These are phyloP conservation scores for Platerodrilus igneus DNA, from an alignment of 2,888 invertebrate genomes.

Conservation along the genomic window DNA sequence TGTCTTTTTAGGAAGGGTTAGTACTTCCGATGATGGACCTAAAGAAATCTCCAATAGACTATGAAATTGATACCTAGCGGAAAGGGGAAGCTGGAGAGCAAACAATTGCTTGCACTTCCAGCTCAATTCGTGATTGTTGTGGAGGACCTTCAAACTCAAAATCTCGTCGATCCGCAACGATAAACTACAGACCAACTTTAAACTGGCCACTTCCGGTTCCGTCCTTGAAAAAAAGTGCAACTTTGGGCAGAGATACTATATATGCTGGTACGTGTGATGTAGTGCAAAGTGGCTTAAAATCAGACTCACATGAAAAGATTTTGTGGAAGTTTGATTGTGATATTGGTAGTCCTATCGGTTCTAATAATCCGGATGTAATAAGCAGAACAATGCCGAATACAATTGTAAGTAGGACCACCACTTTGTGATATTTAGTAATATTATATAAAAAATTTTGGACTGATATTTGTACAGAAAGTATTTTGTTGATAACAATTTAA, in stretches of 20 bases:
- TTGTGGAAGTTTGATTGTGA: conserved; percentile 49
- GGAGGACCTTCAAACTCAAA: conserved; percentile 43
- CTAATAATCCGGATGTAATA: conserved; percentile 47
- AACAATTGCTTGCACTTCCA: conserved; percentile 44
- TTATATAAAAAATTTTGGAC: conserved; percentile 20
- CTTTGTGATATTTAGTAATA: conserved; percentile 43
- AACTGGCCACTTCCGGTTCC: conserved; percentile 35
- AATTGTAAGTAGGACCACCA: conserved; percentile 46
- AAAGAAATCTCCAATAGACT: conserved; percentile 58
- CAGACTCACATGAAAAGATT: conserved; percentile 62
- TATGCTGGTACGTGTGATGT: conserved; percentile 73
- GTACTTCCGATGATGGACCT: conserved; percentile 62
- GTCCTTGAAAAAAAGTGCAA: conserved; percentile 31
- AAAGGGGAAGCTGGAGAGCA: conserved; percentile 38
- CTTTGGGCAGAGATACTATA: conserved; percentile 51
- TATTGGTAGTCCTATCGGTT: conserved; percentile 41
- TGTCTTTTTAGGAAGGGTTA: conserved; percentile 53
- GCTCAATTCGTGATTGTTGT: conserved; percentile 45
- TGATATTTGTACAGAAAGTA: conserved; percentile 18
- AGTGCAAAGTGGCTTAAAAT: conserved; percentile 90
- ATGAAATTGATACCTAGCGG: conserved; percentile 55
- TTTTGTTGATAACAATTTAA: too few relatives aligned
- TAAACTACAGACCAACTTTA: conserved; percentile 39
- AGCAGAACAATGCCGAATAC: conserved; percentile 41
- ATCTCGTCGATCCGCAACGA: conserved; percentile 38